Evolutionary conservation across 2,113 vertebrate genomes (phyloP).

Genomic region (Gila orcuttii): DNA sequence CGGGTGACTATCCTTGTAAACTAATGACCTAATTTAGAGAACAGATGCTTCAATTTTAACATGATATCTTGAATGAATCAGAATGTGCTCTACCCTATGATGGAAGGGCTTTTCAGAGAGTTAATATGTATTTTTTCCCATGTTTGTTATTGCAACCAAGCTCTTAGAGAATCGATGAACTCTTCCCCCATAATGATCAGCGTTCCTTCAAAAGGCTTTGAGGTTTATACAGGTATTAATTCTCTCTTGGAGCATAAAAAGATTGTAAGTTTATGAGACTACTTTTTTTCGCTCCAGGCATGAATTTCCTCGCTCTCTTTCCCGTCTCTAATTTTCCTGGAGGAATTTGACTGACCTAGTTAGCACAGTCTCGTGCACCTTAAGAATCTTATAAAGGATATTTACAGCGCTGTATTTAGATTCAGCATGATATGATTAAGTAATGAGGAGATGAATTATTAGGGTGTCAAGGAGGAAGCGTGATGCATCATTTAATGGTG

Average conservation of each 20-base stretch:
- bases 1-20: not conserved
- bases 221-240: conserved; percentile 54
- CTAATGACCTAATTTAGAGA: not conserved
- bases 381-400: conserved; percentile 63
- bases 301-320: conserved; percentile 63
- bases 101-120: not conserved
- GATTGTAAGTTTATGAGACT: conserved; percentile 65
- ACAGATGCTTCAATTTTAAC: not conserved
- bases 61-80: conserved; percentile 4
- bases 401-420: conserved; percentile 67
- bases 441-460: conserved; percentile 71
- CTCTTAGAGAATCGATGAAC: not conserved
- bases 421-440: conserved; percentile 70
- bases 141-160: not conserved
- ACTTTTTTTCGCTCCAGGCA: conserved; percentile 62
- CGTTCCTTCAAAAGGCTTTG: not conserved
- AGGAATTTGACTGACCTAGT: conserved; percentile 71
- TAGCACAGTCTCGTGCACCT: conserved; percentile 63
- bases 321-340: conserved; percentile 62
- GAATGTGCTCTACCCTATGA: not conserved
- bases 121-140: not conserved
- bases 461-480: conserved; percentile 45
- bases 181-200: conserved; percentile 8
- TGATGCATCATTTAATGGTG: conserved; percentile 48
- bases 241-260: conserved; percentile 69